phyloP scores from a whole-genome alignment of 2,888 invertebrate genomes.

The Cacoxenus indagator region DNA sequence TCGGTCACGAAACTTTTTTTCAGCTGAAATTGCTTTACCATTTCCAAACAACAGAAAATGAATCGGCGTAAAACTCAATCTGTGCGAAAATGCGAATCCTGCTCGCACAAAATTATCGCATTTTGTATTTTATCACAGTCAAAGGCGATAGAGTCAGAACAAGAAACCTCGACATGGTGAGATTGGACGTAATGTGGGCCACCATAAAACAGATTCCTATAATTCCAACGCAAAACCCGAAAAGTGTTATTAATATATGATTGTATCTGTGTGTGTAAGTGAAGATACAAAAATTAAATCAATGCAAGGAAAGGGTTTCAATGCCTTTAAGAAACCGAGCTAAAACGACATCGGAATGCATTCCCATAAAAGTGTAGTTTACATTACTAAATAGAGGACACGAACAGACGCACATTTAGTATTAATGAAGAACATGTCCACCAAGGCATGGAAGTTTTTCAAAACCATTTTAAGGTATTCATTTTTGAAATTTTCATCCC shows the following conservation, averaged over 20 bases:
- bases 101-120: conserved; percentile 38
- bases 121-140: conserved; percentile 37
- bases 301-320: conserved; percentile 46
- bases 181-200: too few relatives aligned
- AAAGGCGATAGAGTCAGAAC: conserved; percentile 3
- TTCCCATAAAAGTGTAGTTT: conserved; percentile 54
- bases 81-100: background rate
- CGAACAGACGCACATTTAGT: too few relatives aligned
- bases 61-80: background rate
- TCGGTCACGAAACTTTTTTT: too few relatives aligned
- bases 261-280: background rate
- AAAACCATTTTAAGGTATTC: too few relatives aligned
- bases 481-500: too few relatives aligned
- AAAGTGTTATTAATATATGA: conserved; percentile 52
- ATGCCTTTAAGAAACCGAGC: conserved; percentile 47
- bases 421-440: too few relatives aligned
- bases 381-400: too few relatives aligned
- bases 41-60: background rate
- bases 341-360: conserved; percentile 32
- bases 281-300: conserved; percentile 44
- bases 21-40: too few relatives aligned
- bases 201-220: conserved; percentile 57
- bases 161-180: conserved; percentile 37
- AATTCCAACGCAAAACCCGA: conserved; percentile 48
- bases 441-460: too few relatives aligned